Evolutionary conservation across 2,797 vertebrate species (phyloP).

Genomic region (Pangasius sanitwongsei): DNA sequence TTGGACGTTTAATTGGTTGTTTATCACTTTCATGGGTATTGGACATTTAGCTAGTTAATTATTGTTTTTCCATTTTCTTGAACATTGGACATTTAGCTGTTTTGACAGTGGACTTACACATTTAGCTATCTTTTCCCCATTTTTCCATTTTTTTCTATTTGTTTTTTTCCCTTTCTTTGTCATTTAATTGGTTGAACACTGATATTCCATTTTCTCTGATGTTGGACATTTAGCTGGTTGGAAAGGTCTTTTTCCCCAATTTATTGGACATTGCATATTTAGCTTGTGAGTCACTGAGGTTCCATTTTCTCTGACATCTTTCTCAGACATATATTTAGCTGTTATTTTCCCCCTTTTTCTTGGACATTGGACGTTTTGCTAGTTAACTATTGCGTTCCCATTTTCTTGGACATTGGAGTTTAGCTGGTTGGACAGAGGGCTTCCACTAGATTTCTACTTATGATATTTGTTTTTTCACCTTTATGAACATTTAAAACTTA

Average conservation of each 20-base stretch:
- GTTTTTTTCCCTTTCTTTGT: too few relatives aligned
- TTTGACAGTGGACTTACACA: neutral
- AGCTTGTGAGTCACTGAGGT: neutral
- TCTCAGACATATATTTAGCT: too few relatives aligned
- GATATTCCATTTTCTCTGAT: too few relatives aligned
- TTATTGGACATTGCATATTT: neutral
- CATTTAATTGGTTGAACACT: neutral
- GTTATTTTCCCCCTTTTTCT: too few relatives aligned
- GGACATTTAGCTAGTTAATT: neutral
- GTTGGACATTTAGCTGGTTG: too few relatives aligned
- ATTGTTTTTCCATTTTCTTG: neutral
- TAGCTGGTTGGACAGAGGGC: too few relatives aligned
- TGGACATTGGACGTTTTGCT: neutral
- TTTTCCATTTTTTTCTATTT: neutral
- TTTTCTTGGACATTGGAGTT: neutral
- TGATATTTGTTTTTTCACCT: too few relatives aligned
- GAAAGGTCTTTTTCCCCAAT: too few relatives aligned
- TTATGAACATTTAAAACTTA: neutral
- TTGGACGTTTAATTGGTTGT: too few relatives aligned
- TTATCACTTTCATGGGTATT: neutral
- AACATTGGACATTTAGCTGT: neutral
- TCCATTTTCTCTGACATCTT: neutral
- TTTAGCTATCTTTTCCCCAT: neutral
- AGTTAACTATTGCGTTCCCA: neutral
- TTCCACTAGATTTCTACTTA: too few relatives aligned